Evolutionary conservation across 2,113 vertebrate species (phyloP), one percentile per base, ranked within the genome.

Genomic region (Strix aluco): DNA sequence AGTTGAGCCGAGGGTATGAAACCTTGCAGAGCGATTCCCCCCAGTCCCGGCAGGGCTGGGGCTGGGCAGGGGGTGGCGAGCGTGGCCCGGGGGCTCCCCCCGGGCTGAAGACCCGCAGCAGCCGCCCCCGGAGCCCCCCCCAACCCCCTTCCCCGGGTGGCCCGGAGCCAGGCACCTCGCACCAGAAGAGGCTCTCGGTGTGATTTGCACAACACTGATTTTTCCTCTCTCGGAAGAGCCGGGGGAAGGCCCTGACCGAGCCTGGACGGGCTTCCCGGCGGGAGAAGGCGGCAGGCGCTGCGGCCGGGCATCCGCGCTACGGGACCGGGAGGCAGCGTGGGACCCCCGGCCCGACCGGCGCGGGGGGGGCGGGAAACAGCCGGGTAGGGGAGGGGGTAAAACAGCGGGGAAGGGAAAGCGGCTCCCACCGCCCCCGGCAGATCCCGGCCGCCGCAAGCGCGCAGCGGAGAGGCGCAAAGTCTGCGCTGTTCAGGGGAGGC

Each of bases 401-500:
- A 18, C 10, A 12, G 26, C 2, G 8, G 42, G n/a, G 7, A 58
- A 7, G 9, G 30, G 42, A 61, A 4, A 5, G 38, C 17, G 6
- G 55, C 11, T 32, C 55, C 8, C 11, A 4, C 15, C 2, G 34
- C 4, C 17, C 21, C 40, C 6, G 17, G 26, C 54, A 58, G 19
- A 5, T 14, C 38, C 18, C 30, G 15, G 42, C 55, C 13, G 7
- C 40, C 23, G 23, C n/a, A 9, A 29, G 34, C 10, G 11, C 32
- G 16, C 27, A 57, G 42, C 20, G 32, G 7, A 26, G 23, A 32
- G 30, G 5, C 5, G 1, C n/a, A 2, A 17, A 27, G 6, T 2
- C 8, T 4, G 55, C 32, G 14, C 34, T 9, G 13, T 10, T 38
- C 7, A 1, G 1, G 4, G 22, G 27, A 15, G 49, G 4, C 1